Percentiles rank a stretch among this genome's conserved stretches.
Conservation (phyloP, 2,888 invertebrate genomes). For the Lepidochitona cinerea region DNA sequence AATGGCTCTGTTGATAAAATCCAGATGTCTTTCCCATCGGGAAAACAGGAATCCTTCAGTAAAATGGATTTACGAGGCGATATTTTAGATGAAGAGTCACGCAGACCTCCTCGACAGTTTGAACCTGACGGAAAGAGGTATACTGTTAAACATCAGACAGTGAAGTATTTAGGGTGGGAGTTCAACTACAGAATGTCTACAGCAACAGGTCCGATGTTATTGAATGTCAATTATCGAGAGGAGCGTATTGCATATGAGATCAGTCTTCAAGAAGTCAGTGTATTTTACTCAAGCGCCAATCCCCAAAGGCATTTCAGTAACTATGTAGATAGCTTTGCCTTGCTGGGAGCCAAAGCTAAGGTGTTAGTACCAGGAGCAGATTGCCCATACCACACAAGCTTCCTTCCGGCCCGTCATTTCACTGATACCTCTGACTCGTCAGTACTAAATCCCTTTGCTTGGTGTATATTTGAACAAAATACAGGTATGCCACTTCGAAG, state of each 20-base stretch:
- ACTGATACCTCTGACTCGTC: not conserved
- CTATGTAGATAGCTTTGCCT: conserved; percentile 20
- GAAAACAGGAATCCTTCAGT: conserved; percentile 7
- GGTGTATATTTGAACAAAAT: conserved; percentile 34
- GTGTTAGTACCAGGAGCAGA: conserved; percentile 28
- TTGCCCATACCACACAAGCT: conserved; percentile 31
- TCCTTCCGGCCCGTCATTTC: conserved; percentile 15
- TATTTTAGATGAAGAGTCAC: conserved; percentile 3
- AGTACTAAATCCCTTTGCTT: not conserved
- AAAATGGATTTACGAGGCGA: conserved; percentile 34
- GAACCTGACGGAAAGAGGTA: conserved; percentile 36
- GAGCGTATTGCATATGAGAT: conserved; percentile 39
- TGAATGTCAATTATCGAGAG: conserved; percentile 23
- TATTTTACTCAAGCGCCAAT: conserved; percentile 30
- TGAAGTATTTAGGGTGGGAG: conserved; percentile 35
- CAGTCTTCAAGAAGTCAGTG: conserved; percentile 33
- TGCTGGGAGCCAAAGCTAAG: conserved; percentile 19
- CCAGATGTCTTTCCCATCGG: not conserved
- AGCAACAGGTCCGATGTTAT: conserved; percentile 22
- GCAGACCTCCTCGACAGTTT: conserved; percentile 29
- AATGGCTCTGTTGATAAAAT: not conserved
- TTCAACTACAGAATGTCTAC: conserved; percentile 34
- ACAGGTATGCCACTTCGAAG: conserved; percentile 27
- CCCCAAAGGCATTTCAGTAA: conserved; percentile 12
- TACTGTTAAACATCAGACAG: conserved; percentile 23